phyloP scores from a whole-genome alignment of 2,888 invertebrate genomes.

The Amphipoea oculea region DNA sequence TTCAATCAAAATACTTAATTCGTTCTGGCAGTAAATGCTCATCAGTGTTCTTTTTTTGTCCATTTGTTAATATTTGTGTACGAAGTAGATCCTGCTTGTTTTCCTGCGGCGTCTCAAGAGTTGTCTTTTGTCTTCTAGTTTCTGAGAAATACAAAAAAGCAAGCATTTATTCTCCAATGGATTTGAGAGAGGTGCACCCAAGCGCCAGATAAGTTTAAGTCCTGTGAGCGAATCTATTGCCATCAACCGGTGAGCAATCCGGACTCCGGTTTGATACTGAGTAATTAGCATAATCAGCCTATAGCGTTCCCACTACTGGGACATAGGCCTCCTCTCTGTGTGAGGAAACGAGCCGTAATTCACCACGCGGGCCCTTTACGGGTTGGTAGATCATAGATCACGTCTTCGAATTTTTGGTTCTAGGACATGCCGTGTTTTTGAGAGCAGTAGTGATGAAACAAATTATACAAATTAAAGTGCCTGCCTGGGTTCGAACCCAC shows the following conservation, averaged over 20 bases:
- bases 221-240: neutral
- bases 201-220: neutral
- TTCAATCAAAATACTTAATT: slow-evolving; percentile 46
- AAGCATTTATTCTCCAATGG: neutral
- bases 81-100: slow-evolving; percentile 50
- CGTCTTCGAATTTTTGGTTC: no score
- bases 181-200: neutral
- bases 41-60: slow-evolving; percentile 19
- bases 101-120: slow-evolving; percentile 54
- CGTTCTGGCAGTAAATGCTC: slow-evolving; percentile 33
- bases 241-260: neutral
- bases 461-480: no score
- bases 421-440: no score
- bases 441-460: no score
- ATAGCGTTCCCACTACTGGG: no score
- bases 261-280: neutral
- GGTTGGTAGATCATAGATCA: no score
- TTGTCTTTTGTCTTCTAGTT: slow-evolving; percentile 71
- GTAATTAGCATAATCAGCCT: no score
- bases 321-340: no score
- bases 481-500: no score
- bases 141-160: slow-evolving; percentile 68
- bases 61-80: slow-evolving; percentile 35
- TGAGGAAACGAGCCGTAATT: no score
- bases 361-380: no score